These are phyloP conservation scores for Coracopsis vasa DNA, from an alignment of 2,113 vertebrate genomes.

Conservation along the genomic window DNA sequence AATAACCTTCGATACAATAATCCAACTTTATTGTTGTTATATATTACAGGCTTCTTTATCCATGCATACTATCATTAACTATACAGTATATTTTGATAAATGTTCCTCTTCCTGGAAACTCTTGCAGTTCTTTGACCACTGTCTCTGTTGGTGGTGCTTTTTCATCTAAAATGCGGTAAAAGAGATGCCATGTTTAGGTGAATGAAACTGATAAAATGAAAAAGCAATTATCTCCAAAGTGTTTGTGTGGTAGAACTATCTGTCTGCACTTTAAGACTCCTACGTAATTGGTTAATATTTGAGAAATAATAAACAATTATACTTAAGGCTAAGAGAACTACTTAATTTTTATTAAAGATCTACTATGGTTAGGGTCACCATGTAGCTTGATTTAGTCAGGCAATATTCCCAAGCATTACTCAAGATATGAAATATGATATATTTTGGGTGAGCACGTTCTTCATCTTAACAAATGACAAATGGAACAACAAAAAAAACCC, in stretches of 20 bases:
- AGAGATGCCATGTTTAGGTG: not conserved
- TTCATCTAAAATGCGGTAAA: slow-evolving; percentile 54
- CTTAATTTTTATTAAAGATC: slow-evolving; percentile 26
- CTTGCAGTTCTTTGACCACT: not conserved
- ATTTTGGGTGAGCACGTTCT: not conserved
- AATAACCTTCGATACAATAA: slow-evolving; percentile 74
- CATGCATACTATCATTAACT: slow-evolving; percentile 68
- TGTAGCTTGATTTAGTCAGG: not conserved
- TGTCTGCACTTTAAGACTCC: not conserved
- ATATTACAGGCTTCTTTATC: slow-evolving; percentile 68
- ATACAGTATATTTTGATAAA: slow-evolving; percentile 71
- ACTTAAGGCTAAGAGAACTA: not conserved
- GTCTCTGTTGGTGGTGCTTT: slow-evolving; percentile 16
- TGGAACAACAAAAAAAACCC: not conserved
- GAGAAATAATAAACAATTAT: slow-evolving; percentile 44
- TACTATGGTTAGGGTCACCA: not conserved
- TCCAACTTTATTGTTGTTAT: slow-evolving; percentile 82
- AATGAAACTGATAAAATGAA: slow-evolving; percentile 8
- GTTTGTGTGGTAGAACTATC: not conserved
- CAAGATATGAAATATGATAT: not conserved
- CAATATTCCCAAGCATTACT: not conserved
- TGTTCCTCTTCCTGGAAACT: slow-evolving; percentile 38
- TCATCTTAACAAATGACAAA: not conserved
- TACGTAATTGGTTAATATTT: slow-evolving; percentile 15
- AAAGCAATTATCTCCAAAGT: slow-evolving; percentile 22